Conservation (phyloP, 1,140 invertebrate species). For the Neelides sp. region DNA sequence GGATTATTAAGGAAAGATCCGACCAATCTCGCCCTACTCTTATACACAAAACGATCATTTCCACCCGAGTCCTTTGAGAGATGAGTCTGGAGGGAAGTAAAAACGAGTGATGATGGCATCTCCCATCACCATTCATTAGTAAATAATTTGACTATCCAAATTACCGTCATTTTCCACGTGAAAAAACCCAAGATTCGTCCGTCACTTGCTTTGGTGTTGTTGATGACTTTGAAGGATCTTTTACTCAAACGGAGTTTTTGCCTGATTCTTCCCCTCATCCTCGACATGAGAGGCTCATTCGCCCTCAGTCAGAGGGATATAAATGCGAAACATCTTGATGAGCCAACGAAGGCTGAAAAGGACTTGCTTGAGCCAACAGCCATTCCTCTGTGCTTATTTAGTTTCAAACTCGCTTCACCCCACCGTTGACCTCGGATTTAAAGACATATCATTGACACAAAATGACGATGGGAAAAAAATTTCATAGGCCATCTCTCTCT, state of each 20-base stretch:
- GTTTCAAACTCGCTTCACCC: slow-evolving; percentile 2
- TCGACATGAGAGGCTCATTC: too few relatives aligned
- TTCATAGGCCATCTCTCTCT: background rate
- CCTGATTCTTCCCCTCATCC: background rate
- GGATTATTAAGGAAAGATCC: too few relatives aligned
- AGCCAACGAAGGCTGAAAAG: background rate
- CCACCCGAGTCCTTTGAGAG: too few relatives aligned
- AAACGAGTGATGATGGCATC: slow-evolving; percentile 7
- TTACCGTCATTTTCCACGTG: slow-evolving; percentile 11
- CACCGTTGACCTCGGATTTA: slow-evolving; percentile 5
- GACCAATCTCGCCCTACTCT: too few relatives aligned
- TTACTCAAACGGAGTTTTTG: too few relatives aligned
- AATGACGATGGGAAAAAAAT: background rate
- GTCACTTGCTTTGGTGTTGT: too few relatives aligned
- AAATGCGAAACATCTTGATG: too few relatives aligned
- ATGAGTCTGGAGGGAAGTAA: background rate
- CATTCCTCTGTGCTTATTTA: background rate
- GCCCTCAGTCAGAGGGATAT: background rate
- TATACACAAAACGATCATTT: too few relatives aligned
- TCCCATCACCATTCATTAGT: slow-evolving; percentile 18
- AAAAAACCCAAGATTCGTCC: too few relatives aligned
- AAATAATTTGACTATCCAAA: slow-evolving; percentile 16
- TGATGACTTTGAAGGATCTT: too few relatives aligned
- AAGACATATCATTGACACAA: slow-evolving; percentile 11
- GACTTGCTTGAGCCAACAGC: background rate